These are phyloP conservation scores for Heterotilapia buettikoferi DNA, from an alignment of 2,113 vertebrate genomes.

Conservation along the genomic window DNA sequence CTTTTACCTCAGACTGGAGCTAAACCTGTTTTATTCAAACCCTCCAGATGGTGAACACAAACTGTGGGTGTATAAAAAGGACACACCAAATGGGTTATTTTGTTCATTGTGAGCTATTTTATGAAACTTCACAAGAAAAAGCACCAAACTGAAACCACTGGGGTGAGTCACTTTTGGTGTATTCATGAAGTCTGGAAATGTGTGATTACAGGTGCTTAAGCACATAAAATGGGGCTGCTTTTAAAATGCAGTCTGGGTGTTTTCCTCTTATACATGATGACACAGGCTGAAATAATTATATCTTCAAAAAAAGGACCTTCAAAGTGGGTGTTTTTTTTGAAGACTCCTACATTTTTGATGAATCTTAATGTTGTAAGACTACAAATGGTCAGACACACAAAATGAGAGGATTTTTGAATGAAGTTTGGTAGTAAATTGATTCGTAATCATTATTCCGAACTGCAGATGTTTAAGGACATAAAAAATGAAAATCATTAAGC, in stretches of 20 bases:
- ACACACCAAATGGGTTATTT: not conserved
- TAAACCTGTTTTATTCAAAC: not conserved
- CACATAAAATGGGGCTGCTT: not conserved
- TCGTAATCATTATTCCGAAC: not conserved
- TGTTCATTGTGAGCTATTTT: not conserved
- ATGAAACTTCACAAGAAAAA: not conserved
- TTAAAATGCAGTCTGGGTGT: not conserved
- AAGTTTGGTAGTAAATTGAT: not conserved
- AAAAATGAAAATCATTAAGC: not conserved
- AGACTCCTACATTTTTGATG: not conserved
- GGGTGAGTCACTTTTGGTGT: not conserved
- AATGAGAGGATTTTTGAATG: not conserved
- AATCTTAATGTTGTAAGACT: not conserved
- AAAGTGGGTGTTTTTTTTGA: not conserved
- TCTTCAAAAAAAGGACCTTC: accelerated
- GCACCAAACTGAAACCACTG: not conserved
- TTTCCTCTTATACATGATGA: not conserved
- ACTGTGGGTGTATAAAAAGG: not conserved
- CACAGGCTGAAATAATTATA: not conserved
- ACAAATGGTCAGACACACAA: not conserved
- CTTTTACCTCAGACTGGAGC: not conserved
- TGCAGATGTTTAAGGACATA: not conserved
- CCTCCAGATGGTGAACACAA: not conserved
- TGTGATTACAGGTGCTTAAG: not conserved
- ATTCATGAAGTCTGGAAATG: not conserved